Evolutionary conservation across 2,888 invertebrate species (phyloP).

Genomic region (Caenorhabditis becei): DNA sequence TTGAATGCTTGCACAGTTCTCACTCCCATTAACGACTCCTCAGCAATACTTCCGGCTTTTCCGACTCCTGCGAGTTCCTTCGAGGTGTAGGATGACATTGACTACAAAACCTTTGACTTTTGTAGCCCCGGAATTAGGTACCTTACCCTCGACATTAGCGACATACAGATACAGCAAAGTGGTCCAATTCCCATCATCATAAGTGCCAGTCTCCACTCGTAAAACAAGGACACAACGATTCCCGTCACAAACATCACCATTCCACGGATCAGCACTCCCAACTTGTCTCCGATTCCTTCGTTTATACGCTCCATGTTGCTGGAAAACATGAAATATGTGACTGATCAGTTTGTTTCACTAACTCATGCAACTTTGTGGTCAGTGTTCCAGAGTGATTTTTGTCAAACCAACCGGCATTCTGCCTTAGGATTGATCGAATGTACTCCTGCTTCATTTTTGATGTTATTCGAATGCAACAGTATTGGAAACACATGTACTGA

Average conservation of each 20-base stretch:
- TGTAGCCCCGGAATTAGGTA: neutral
- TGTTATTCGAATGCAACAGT: slow-evolving; percentile 68
- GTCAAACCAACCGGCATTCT: slow-evolving; percentile 76
- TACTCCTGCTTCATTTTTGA: slow-evolving; percentile 65
- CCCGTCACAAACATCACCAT: slow-evolving; percentile 70
- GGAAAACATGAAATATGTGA: neutral
- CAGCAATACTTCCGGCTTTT: slow-evolving; percentile 74
- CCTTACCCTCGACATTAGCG: slow-evolving; percentile 65
- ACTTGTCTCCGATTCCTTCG: slow-evolving; percentile 77
- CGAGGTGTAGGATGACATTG: slow-evolving; percentile 68
- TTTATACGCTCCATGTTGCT: slow-evolving; percentile 57
- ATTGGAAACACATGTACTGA: slow-evolving; percentile 74
- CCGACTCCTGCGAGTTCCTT: slow-evolving; percentile 70
- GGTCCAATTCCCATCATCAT: slow-evolving; percentile 72
- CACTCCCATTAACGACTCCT: slow-evolving; percentile 74
- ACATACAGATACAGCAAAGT: slow-evolving; percentile 63
- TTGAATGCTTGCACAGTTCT: slow-evolving; percentile 77
- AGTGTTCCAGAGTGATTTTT: slow-evolving; percentile 72
- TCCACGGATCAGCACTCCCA: slow-evolving; percentile 71
- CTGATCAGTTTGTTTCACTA: neutral
- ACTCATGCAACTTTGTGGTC: slow-evolving; percentile 73
- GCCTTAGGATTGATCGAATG: slow-evolving; percentile 69
- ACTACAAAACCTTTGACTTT: no score
- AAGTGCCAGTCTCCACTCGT: slow-evolving; percentile 74
- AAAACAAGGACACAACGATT: slow-evolving; percentile 66